A percentile compares a stretch with the other conserved stretches of the same genome.
phyloP scores from a whole-genome alignment of 2,113 vertebrate species.

The Silurus meridionalis region DNA sequence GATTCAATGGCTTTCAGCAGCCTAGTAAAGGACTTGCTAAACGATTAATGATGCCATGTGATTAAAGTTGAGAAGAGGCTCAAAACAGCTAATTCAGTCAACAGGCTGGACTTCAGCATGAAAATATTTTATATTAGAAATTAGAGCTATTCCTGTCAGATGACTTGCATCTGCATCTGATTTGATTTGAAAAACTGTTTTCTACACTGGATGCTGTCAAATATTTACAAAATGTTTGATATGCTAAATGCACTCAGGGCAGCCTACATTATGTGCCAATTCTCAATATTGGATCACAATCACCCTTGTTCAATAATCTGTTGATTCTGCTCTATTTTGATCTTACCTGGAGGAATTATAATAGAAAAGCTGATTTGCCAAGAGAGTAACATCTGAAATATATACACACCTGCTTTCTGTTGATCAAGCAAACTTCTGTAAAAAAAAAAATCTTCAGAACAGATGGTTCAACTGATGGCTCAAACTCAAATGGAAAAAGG shows the following conservation, averaged over 20 bases:
- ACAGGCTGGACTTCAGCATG: conserved; percentile 78
- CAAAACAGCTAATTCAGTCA: conserved; percentile 77
- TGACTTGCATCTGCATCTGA: conserved; percentile 73
- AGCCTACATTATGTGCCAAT: conserved; percentile 44
- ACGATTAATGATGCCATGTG: conserved; percentile 70
- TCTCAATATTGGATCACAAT: conserved; percentile 15
- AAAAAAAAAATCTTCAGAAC: background rate
- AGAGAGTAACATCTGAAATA: background rate
- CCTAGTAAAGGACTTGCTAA: conserved; percentile 63
- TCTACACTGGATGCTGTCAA: conserved; percentile 72
- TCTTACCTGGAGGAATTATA: background rate
- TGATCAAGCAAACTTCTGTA: background rate
- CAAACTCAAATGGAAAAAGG: background rate
- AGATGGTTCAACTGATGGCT: background rate
- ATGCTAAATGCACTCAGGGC: conserved; percentile 67
- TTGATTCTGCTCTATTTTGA: background rate
- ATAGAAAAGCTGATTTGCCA: background rate
- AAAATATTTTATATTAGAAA: conserved; percentile 81
- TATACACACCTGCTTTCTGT: background rate
- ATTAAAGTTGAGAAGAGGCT: conserved; percentile 67
- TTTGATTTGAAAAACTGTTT: conserved; percentile 63
- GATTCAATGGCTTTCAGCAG: conserved; percentile 52
- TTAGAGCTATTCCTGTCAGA: conserved; percentile 76
- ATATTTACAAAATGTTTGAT: conserved; percentile 78
- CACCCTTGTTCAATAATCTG: background rate